These are phyloP conservation scores for Athene cunicularia DNA, from an alignment of 2,113 vertebrate species.

Conservation along the genomic window DNA sequence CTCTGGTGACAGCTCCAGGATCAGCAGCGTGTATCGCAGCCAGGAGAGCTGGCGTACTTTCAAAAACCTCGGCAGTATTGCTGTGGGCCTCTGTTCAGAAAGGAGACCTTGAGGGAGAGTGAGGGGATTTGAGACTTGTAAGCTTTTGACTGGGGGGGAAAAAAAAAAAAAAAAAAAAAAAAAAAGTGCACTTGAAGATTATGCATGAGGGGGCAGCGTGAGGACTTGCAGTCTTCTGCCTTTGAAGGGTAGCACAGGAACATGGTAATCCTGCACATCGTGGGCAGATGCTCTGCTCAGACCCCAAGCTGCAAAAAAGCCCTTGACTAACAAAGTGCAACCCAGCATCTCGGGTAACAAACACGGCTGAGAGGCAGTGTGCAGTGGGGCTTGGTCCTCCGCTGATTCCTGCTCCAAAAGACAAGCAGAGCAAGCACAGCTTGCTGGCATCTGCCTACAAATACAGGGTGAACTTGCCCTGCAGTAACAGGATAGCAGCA, in stretches of 20 bases:
- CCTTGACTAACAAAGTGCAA: background rate
- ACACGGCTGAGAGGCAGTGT: background rate
- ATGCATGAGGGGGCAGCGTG: background rate
- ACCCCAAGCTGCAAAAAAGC: background rate
- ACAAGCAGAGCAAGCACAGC: background rate
- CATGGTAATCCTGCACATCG: accelerated
- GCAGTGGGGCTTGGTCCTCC: background rate
- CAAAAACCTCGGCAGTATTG: background rate
- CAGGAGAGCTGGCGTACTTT: background rate
- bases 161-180: background rate
- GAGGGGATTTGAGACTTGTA: background rate
- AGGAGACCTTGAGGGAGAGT: background rate
- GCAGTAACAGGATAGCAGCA: background rate
- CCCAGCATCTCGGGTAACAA: background rate
- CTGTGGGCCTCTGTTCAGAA: background rate
- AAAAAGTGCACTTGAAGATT: slow-evolving; percentile 12
- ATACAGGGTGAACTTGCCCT: background rate
- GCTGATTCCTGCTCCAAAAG: background rate
- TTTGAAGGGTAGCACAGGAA: background rate
- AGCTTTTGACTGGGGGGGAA: background rate
- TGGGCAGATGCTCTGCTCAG: background rate
- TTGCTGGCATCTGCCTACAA: background rate
- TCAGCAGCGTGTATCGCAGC: background rate
- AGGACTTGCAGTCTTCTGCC: background rate
- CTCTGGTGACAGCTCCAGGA: slow-evolving; percentile 61